Evolutionary conservation across 2,797 vertebrate species (phyloP), one percentile per base, ranked within the genome.

Genomic region (Meda fulgida): DNA sequence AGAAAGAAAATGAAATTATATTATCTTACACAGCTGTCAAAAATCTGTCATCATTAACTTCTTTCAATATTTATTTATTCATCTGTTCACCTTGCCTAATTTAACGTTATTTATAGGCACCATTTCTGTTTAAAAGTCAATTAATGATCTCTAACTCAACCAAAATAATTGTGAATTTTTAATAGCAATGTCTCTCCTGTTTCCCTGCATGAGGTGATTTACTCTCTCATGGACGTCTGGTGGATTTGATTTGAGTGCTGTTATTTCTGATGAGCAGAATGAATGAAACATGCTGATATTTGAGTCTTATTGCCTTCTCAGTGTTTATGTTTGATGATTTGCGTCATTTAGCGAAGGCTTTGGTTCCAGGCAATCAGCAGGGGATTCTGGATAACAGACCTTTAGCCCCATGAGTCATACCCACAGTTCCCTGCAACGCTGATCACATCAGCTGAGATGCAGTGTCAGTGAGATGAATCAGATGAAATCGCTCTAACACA

Each of bases 381-480:
- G 40, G 66, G 60, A 88, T 78, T 75, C 21, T 70, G 43, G 80
- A 65, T 70, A 83, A 75, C 65, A 79, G 80, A 88, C 84, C 71
- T 87, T 85, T 69, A 80, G 75, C 76, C 60, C 10, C n/a, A 53
- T 88, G 87, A 88, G 80, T 85, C 87, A 88, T 38, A 63, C 29
- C 75, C 63, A 78, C 73, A 82, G 69, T 77, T 84, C 53, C 66
- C 70, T 65, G 70, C 69, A 48, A 87, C 58, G 69, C 34, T 80
- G 63, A 81, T 83, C 83, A 80, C 73, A 75, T 81, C 72, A 78
- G 67, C 63, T 65, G 58, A 78, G 66, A 34, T 72, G 63, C 65
- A 80, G 38, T 80, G 81, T 85, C 70, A 81, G 46, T 48, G 65
- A 70, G 67, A 73, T 87, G 76, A 83, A 78, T 87, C 75, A 77